These are phyloP conservation scores for Masticophis lateralis DNA, from an alignment of 2,797 vertebrate species.

Conservation along the genomic window DNA sequence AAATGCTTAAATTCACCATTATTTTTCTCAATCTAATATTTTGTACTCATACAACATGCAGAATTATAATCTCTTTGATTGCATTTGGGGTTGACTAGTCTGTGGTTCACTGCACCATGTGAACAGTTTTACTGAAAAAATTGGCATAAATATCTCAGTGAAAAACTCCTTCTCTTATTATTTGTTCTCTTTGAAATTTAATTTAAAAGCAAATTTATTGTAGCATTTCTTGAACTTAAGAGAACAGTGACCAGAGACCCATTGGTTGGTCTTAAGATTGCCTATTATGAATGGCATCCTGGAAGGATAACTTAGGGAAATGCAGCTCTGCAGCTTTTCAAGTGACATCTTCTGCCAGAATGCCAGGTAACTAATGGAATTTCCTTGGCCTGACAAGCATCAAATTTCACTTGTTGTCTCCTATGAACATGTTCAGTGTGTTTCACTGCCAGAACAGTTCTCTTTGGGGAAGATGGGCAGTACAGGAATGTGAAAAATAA, in stretches of 20 bases:
- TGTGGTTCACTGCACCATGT: neutral
- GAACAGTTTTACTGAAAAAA: neutral
- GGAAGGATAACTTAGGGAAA: neutral
- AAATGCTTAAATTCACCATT: neutral
- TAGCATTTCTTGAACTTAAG: neutral
- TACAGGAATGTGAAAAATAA: neutral
- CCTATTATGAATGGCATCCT: neutral
- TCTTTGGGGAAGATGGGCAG: neutral
- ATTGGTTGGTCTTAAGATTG: neutral
- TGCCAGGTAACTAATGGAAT: neutral
- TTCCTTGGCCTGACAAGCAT: neutral
- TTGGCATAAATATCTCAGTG: neutral
- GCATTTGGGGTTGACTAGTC: neutral
- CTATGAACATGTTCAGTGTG: neutral
- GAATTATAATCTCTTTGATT: neutral
- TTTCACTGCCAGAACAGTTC: neutral
- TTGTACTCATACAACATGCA: neutral
- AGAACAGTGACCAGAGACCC: neutral
- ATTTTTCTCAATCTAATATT: neutral
- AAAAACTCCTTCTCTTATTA: neutral
- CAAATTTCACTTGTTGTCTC: neutral
- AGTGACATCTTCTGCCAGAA: neutral
- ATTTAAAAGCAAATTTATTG: slow-evolving; percentile 10
- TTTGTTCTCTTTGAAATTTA: neutral
- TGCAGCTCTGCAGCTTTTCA: neutral